Evolutionary conservation across 2,888 invertebrate species (phyloP).

Genomic region (Drosophila kanekoi): DNA sequence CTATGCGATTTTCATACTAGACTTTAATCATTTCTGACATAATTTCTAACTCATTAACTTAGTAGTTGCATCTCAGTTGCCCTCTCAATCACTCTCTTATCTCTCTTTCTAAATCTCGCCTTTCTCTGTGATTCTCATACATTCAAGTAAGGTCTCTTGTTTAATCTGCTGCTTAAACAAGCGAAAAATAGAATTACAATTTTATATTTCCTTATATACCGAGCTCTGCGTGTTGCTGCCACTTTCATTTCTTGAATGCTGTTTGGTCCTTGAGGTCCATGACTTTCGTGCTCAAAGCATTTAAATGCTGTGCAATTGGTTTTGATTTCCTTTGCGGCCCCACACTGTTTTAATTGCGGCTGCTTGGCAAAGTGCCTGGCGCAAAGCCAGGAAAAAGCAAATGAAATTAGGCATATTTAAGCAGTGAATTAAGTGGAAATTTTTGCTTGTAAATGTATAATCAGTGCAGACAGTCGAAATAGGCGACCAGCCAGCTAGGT

Average conservation of each 20-base stretch:
- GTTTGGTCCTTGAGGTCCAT: slow-evolving; percentile 34
- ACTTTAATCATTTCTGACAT: no score
- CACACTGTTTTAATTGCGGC: slow-evolving; percentile 50
- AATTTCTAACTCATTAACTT: no score
- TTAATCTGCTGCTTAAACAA: not conserved
- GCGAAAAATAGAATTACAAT: not conserved
- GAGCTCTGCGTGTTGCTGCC: not conserved
- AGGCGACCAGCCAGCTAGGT: slow-evolving; percentile 7
- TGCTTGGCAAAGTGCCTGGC: slow-evolving; percentile 29
- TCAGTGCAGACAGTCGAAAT: slow-evolving; percentile 27
- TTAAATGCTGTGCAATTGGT: slow-evolving; percentile 36
- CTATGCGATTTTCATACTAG: slow-evolving; percentile 1
- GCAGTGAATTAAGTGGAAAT: slow-evolving; percentile 55
- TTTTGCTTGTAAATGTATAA: slow-evolving; percentile 34
- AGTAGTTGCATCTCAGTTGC: not conserved
- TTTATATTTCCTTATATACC: not conserved
- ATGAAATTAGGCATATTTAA: slow-evolving; percentile 78
- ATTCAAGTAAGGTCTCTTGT: no score
- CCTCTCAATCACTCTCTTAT: not conserved
- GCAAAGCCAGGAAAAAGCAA: slow-evolving; percentile 26
- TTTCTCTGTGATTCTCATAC: no score
- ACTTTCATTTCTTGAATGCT: slow-evolving; percentile 11
- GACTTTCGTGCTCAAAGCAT: slow-evolving; percentile 29
- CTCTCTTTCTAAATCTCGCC: not conserved
- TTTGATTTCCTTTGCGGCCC: slow-evolving; percentile 36